These are phyloP conservation scores for Steinernema scapterisci DNA, from an alignment of 2,888 invertebrate species.

Conservation along the genomic window DNA sequence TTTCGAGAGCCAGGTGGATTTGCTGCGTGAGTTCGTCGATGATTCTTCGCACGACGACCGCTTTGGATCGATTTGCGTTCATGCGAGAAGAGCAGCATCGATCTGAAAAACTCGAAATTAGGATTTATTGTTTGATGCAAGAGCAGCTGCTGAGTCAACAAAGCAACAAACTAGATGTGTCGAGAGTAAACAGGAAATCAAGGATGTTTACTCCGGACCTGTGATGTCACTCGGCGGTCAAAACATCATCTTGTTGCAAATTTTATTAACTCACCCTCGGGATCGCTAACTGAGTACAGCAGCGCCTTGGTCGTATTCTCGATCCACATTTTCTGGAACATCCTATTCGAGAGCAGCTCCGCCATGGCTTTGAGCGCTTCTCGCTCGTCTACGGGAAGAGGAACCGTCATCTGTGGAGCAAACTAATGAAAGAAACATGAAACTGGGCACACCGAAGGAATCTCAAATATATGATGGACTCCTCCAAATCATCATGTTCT, in stretches of 20 bases:
- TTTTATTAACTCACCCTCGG: constrained; percentile 18
- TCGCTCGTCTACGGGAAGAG: neutral
- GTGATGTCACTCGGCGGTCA: no score
- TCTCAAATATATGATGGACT: neutral
- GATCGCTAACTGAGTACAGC: neutral
- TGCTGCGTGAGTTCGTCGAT: constrained; percentile 14
- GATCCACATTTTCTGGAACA: constrained; percentile 25
- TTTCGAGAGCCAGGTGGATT: neutral
- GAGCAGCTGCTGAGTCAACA: no score
- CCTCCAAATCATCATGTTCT: neutral
- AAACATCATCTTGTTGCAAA: no score
- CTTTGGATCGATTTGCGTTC: neutral
- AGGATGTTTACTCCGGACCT: no score
- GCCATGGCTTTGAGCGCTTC: constrained; percentile 10
- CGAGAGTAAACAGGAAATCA: no score
- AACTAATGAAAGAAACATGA: neutral
- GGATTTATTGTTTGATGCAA: no score
- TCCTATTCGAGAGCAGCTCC: neutral
- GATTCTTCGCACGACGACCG: neutral
- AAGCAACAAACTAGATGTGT: no score
- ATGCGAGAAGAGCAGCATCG: neutral
- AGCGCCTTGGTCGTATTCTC: constrained; percentile 25
- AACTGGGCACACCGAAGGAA: neutral
- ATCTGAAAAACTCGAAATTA: no score
- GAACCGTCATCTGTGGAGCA: neutral